A percentile compares a stretch with the other conserved stretches of the same genome.
These are phyloP conservation scores for Pyxicephalus adspersus DNA, from an alignment of 2,113 vertebrate species.

Conservation along the genomic window DNA sequence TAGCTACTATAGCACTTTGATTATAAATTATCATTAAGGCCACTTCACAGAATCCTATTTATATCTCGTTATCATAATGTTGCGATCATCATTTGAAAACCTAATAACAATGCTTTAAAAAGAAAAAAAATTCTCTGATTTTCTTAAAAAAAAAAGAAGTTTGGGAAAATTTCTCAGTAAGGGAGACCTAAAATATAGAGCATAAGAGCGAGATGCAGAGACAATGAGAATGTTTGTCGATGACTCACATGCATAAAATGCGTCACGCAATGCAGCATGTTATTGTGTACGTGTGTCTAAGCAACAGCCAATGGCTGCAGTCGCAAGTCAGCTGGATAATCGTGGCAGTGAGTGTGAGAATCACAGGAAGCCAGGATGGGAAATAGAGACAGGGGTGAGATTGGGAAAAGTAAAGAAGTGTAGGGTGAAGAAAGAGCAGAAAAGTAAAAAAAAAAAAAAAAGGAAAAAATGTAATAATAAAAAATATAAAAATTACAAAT, in stretches of 20 bases:
- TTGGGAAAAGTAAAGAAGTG: neutral
- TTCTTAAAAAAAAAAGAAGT: too few species aligned
- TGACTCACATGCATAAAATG: conserved; percentile 26
- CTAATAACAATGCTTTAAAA: neutral
- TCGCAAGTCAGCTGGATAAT: conserved; percentile 32
- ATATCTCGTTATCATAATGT: too few species aligned
- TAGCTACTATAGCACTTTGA: too few species aligned
- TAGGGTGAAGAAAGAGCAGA: neutral
- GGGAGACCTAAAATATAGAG: neutral
- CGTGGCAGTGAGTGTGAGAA: neutral
- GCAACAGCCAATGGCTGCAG: conserved; percentile 13
- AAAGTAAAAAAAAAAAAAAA: neutral
- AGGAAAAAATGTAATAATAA: too few species aligned
- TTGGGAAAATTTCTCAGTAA: neutral
- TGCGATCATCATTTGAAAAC: neutral
- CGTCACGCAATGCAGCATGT: conserved; percentile 7
- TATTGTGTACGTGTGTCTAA: conserved; percentile 11
- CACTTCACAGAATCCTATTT: too few species aligned
- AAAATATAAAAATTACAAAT: too few species aligned
- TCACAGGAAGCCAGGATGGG: neutral
- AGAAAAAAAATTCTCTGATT: neutral
- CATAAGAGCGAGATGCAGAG: neutral
- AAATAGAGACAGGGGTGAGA: neutral
- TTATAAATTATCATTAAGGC: too few species aligned
- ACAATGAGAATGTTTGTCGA: neutral